These are phyloP conservation scores for Peromyscus eremicus DNA, from an alignment of 2,797 vertebrate species.

Conservation along the genomic window DNA sequence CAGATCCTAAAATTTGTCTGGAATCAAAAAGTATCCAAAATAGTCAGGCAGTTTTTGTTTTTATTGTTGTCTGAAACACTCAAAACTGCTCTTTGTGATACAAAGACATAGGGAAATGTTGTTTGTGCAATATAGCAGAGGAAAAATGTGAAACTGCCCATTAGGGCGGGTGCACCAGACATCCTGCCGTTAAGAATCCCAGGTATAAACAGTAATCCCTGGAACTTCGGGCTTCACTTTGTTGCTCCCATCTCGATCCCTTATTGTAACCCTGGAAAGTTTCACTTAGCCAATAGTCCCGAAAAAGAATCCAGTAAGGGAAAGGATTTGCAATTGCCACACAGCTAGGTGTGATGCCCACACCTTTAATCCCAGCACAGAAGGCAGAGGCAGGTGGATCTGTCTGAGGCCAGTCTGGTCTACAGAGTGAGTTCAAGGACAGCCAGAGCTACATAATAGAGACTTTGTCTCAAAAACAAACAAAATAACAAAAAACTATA, in stretches of 20 bases:
- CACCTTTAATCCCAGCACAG: not conserved
- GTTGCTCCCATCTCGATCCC: constrained; percentile 41
- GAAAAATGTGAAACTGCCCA: constrained; percentile 56
- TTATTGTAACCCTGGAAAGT: constrained; percentile 68
- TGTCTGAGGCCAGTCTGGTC: not conserved
- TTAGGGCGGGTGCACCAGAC: constrained; percentile 62
- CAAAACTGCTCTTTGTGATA: constrained; percentile 67
- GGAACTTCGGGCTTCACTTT: constrained; percentile 51
- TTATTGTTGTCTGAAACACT: constrained; percentile 67
- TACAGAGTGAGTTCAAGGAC: not conserved
- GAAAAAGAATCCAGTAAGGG: constrained; percentile 55
- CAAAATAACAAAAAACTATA: not conserved
- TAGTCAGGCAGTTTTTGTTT: constrained; percentile 61
- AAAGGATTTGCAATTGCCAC: constrained; percentile 58
- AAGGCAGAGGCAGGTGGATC: not conserved
- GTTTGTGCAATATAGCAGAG: constrained; percentile 58
- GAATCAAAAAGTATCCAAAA: constrained; percentile 66
- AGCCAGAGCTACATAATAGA: not conserved
- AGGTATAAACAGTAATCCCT: constrained; percentile 61
- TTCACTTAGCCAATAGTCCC: constrained; percentile 61
- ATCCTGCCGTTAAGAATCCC: constrained; percentile 69
- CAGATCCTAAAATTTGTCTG: constrained; percentile 69
- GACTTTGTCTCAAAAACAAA: not conserved
- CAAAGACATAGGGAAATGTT: constrained; percentile 73
- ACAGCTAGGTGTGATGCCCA: not conserved